Percentiles rank a stretch among this genome's conserved stretches.
Conservation (phyloP, 2,113 vertebrate genomes). For the Sinocyclocheilus maitianheensis region DNA sequence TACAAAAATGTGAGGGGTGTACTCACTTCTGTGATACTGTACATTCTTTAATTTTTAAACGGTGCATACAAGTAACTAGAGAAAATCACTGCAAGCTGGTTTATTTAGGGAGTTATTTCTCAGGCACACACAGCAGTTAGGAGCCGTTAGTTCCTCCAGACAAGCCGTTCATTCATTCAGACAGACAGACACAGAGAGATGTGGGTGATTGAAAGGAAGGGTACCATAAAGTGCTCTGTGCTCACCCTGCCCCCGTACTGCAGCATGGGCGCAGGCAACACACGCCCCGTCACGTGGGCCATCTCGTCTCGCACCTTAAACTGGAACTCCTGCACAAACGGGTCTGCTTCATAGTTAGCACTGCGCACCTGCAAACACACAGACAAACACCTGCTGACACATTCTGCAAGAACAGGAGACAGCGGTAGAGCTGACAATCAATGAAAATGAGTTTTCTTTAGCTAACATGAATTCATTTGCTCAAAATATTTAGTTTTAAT, state of each 20-base stretch:
- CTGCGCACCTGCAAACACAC: conserved; percentile 85
- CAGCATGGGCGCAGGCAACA: conserved; percentile 97
- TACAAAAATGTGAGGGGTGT: too few relatives aligned
- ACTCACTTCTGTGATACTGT: too few relatives aligned
- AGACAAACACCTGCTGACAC: background rate
- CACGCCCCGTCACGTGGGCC: conserved; percentile 96
- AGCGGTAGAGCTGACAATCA: background rate
- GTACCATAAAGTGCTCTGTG: conserved; percentile 85
- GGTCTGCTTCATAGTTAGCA: conserved; percentile 97
- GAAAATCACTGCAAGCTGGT: too few relatives aligned
- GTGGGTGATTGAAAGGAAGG: conserved; percentile 80
- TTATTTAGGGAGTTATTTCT: conserved; percentile 42
- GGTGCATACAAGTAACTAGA: background rate
- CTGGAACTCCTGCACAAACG: conserved; percentile 97
- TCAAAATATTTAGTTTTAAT: background rate
- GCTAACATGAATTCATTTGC: background rate
- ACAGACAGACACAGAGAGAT: conserved; percentile 74
- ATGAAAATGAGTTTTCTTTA: background rate
- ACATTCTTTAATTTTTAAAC: background rate
- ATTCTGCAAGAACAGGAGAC: background rate
- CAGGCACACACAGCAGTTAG: conserved; percentile 53
- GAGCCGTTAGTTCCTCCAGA: conserved; percentile 68
- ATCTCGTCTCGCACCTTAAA: conserved; percentile 98
- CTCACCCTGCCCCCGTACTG: conserved; percentile 98
- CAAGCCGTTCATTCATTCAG: conserved; percentile 50